A percentile compares a stretch with the other conserved stretches of the same genome.
Conservation (phyloP, 1,140 invertebrate genomes). For the Pseudoatta argentina region DNA sequence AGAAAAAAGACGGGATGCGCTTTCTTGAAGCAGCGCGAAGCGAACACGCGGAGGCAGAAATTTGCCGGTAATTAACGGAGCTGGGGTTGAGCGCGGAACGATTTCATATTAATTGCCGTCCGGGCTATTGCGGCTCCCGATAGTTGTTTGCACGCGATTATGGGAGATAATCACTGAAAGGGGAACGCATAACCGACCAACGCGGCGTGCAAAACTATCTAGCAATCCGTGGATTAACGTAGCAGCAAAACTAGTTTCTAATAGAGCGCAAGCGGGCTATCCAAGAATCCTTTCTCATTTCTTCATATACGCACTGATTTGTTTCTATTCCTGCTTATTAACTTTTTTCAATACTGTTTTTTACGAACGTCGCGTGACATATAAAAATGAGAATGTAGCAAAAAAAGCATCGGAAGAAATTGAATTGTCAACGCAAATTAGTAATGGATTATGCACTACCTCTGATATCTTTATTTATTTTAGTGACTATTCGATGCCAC, state of each 20-base stretch:
- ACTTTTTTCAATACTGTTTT: not conserved
- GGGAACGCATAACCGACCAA: constrained; percentile 3
- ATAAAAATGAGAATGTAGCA: not conserved
- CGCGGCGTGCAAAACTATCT: constrained; percentile 9
- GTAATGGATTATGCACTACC: not conserved
- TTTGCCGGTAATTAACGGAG: constrained; percentile 19
- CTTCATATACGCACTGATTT: not conserved
- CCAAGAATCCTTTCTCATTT: constrained; percentile 34
- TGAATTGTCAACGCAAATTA: not conserved
- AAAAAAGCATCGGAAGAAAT: not conserved
- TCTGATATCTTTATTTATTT: constrained; percentile 5
- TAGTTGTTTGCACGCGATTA: constrained; percentile 33
- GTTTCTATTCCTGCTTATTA: not conserved
- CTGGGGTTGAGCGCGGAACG: not conserved
- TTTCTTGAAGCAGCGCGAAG: not conserved
- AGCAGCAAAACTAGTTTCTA: constrained; percentile 51
- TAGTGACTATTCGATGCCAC: not conserved
- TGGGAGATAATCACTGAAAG: constrained; percentile 49
- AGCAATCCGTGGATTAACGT: constrained; percentile 24
- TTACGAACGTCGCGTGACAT: not conserved
- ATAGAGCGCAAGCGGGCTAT: not conserved
- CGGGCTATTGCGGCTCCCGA: not conserved
- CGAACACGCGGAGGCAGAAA: not conserved
- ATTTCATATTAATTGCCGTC: constrained; percentile 50
- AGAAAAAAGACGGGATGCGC: not conserved